Evolutionary conservation across 2,888 invertebrate species (phyloP), one percentile per base, ranked within the genome.

Genomic region (Protonemura montana): DNA sequence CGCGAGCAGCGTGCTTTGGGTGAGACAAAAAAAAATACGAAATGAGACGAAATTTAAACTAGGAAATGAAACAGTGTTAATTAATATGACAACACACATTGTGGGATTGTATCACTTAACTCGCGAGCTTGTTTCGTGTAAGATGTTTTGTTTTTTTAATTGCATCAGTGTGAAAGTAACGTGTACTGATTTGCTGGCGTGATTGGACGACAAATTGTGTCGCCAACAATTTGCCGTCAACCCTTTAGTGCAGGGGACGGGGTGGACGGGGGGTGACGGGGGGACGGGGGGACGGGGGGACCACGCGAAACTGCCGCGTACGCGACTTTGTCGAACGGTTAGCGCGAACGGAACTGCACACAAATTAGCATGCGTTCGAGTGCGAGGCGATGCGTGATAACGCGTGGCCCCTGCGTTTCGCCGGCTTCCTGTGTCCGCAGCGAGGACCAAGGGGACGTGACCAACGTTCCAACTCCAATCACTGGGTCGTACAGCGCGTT

Each of bases 321-420:
- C 59, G 59, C 59, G 59, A 59, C 41, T 41, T 41, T 59, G 59
- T 21, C 6, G 13, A 2, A 21, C 59, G 1, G 2, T 59, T 21
- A 2, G 59, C 21, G 59, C 59, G 77, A 78, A 78, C 78, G 78
- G 78, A 78, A 78, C 78, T 78, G 78, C 78, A 78, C 77, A n/a
- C 2, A 26, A 16, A 6, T 78, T 27, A 13, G 78, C 78, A 78
- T 59, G 27, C 28, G 7, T 27, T 0, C 28, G 78, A 35, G 78
- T 21, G 78, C 78, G 78, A 26, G 78, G 10, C 27, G 27, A 25
- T 78, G 78, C 25, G 21, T 59, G 59, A 59, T 78, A 78, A 27
- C 27, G 26, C 0, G n/a, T 78, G 78, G 27, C 78, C 28, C 78
- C 59, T 59, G 59, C n/a, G 35, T 35, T 13, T 59, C 35, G 10